phyloP scores from a whole-genome alignment of 2,888 invertebrate genomes.

The Yponomeuta malinellus region DNA sequence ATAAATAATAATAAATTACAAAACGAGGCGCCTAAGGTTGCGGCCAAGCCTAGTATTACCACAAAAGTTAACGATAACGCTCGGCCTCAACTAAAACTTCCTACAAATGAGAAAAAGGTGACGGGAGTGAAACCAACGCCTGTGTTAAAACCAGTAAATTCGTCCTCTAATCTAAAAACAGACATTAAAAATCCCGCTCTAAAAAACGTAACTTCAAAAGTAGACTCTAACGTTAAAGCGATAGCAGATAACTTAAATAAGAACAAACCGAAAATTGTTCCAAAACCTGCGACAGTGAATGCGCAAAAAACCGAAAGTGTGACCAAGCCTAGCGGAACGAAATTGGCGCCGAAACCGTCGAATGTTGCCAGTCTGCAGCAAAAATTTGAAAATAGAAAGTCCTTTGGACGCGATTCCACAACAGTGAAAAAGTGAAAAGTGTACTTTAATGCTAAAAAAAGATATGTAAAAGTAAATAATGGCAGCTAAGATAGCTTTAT shows the following conservation, averaged over 20 bases:
- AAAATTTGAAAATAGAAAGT: constrained; percentile 82
- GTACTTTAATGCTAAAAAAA: background rate
- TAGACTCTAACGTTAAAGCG: constrained; percentile 58
- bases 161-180: constrained; percentile 31
- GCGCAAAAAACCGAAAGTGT: constrained; percentile 52
- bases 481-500: background rate
- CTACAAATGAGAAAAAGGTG: constrained; percentile 50
- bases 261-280: constrained; percentile 65
- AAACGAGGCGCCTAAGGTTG: constrained; percentile 62
- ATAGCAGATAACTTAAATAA: constrained; percentile 68
- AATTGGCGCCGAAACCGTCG: constrained; percentile 75
- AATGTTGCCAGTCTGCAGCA: constrained; percentile 87
- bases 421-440: constrained; percentile 44
- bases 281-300: constrained; percentile 49
- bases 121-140: constrained; percentile 48
- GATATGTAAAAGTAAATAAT: background rate
- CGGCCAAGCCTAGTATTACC: constrained; percentile 58
- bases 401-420: constrained; percentile 57
- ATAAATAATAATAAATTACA: constrained; percentile 70
- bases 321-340: constrained; percentile 30
- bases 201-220: constrained; percentile 53
- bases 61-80: constrained; percentile 54
- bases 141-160: constrained; percentile 44
- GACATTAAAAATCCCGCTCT: constrained; percentile 45
- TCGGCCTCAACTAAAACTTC: constrained; percentile 52